Evolutionary conservation across 1,140 invertebrate genomes (phyloP), one percentile per base, ranked within the genome.

Genomic region (Drosophila gunungcola): DNA sequence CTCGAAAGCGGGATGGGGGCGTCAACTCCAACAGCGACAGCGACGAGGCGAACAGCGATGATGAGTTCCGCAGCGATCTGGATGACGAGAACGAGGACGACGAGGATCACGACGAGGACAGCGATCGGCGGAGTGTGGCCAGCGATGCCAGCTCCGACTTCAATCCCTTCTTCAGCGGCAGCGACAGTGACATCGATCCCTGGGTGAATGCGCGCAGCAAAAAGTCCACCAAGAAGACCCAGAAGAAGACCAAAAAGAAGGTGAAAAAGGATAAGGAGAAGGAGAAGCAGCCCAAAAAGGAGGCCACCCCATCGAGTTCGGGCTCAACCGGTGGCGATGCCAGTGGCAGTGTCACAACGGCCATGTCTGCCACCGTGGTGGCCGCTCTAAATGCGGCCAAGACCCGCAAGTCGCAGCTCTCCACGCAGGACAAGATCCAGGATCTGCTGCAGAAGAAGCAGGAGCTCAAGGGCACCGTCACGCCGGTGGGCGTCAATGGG

Each of bases 111-210:
- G 79, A 81, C 32, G 67, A 43, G 5, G 80, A 92, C 91, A 61
- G 94, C 92, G 16, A 94, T 93, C 69, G 94, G 92, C 52, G 93
- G 84, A 70, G 73, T 45, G 55, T 80, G 21, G 78, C 81, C 13
- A 91, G 80, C 6, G 92, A 93, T 52, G 94, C 95, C 65, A 95
- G 94, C 45, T 96, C 96, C 68, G 97, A 98, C 93, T 97, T 96
- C 90, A 98, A 98, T 94, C 97, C 97, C 13, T 98, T 98, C 92
- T 95, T 95, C 58, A 96, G 96, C 88, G 97, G 98, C 91, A 96
- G 95, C 69, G 97, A 98, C 93, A 95, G 96, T 60, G 96, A 95
- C 69, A 90, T 93, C 95, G 97, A 98, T 93, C 97, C 97, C 0
- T 98, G 97, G 96, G 94, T 97, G 21, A 95, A 94, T 45, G 92